Evolutionary conservation across 2,113 vertebrate species (phyloP), one percentile per base, ranked within the genome.

Genomic region (Nannobrachium achirus): DNA sequence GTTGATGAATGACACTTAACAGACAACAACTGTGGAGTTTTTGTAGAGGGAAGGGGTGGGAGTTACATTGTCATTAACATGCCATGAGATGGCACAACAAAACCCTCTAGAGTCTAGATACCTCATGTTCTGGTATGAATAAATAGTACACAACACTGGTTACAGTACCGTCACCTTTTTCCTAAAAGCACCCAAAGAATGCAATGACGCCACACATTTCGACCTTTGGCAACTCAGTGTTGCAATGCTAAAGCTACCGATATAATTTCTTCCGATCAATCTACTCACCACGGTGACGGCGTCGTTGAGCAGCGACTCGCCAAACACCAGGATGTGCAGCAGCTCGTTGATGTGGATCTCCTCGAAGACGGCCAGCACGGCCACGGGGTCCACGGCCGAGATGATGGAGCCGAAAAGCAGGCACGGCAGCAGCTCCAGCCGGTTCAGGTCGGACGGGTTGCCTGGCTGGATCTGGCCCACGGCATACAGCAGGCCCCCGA

Each of bases 291-390:
- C 97, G 1, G 98, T 99, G 90, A 99, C 97, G 0, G 98, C 98
- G 0, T 99, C 97, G 0, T 99, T 99, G 53, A 98, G 95, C 85
- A 99, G 89, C 0, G 98, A 99, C 75, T 99, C 98, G 0, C 98
- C 98, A 0, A 99, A 99, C 67, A 99, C 98, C 19, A 99, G 89
- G 83, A 99, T 99, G 84, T 99, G 97, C 57, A 99, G 87, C 69
- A 99, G 93, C 69, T 99, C 98, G 0, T 99, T 99, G 91, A 99
- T 98, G 85, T 99, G 98, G 86, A 99, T 99, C 90, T 99, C 98
- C 86, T 98, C 98, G 6, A 99, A 99, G 10, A 99, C 98, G 0
- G 98, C 98, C 46, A 99, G 92, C 75, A 99, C 98, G 0, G 98
- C 98, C 40, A 99, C 97, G 0, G 98, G 98, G 82, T 99, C 98